Evolutionary conservation across 1,140 invertebrate genomes (phyloP).

Genomic region (Thalassaphorura encarpata): DNA sequence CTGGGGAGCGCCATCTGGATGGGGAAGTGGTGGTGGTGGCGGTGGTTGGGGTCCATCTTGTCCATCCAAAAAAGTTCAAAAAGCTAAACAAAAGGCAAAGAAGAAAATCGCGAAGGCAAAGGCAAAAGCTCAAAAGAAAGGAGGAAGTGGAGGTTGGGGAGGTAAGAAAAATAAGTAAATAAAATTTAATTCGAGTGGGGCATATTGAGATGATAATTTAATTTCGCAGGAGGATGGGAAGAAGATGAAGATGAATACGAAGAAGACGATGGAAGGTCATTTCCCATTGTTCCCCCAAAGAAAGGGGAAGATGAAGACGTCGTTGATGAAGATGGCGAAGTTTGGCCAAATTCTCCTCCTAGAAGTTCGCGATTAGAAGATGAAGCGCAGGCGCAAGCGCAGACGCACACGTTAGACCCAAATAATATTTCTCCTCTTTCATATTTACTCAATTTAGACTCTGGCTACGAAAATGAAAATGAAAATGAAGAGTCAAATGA

Average conservation of each 20-base stretch:
- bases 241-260: not conserved
- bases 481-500: not conserved
- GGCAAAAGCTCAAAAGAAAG: not conserved
- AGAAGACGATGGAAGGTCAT: not conserved
- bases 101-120: not conserved
- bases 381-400: too few relatives aligned
- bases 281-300: not conserved
- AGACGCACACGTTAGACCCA: not conserved
- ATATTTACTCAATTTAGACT: not conserved
- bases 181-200: not conserved
- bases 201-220: not conserved
- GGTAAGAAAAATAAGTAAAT: not conserved
- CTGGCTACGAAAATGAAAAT: not conserved
- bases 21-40: conserved; percentile 2
- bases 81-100: not conserved
- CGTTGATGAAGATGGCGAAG: not conserved
- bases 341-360: not conserved
- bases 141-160: not conserved
- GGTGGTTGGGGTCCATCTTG: not conserved
- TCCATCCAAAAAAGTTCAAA: not conserved
- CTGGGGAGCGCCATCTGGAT: not conserved
- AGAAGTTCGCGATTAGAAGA: not conserved
- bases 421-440: not conserved
- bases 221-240: not conserved
- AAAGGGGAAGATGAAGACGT: not conserved